Conservation (phyloP, 37 sponge, comb jelly and placozoan species). For the Tethya wilhelma region DNA sequence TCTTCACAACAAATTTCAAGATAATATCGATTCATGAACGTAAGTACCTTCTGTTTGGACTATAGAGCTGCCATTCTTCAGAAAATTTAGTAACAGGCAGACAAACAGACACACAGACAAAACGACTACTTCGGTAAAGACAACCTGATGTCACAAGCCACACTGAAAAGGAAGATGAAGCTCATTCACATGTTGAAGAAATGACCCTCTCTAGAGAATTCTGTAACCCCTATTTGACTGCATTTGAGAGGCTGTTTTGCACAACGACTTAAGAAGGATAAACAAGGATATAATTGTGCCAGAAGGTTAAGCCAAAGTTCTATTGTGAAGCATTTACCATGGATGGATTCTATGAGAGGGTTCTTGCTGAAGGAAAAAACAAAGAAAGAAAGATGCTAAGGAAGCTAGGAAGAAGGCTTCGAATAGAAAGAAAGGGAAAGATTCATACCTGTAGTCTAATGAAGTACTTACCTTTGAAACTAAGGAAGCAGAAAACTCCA, state of each 20-base stretch:
- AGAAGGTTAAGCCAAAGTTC: constrained; percentile 23
- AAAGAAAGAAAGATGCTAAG: background rate
- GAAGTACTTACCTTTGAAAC: no score
- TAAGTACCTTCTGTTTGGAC: no score
- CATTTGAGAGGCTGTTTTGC: constrained; percentile 35
- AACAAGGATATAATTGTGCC: background rate
- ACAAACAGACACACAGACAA: no score
- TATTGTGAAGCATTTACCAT: constrained; percentile 64
- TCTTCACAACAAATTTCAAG: no score
- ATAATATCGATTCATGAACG: no score
- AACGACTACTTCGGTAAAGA: no score
- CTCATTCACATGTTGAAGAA: background rate
- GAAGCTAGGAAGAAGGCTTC: background rate
- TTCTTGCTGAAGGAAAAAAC: background rate
- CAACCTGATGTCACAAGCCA: background rate
- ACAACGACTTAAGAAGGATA: constrained; percentile 23
- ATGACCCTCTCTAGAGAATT: background rate
- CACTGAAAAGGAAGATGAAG: background rate
- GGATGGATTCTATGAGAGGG: constrained; percentile 37
- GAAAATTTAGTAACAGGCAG: no score
- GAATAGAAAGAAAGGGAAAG: background rate
- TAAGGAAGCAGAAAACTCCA: background rate
- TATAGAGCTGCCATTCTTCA: no score
- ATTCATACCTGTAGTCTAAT: no score
- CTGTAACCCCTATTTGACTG: constrained; percentile 32